phyloP scores from a whole-genome alignment of 1,140 invertebrate species.

The Hermatobates lingyangjiaoensis region DNA sequence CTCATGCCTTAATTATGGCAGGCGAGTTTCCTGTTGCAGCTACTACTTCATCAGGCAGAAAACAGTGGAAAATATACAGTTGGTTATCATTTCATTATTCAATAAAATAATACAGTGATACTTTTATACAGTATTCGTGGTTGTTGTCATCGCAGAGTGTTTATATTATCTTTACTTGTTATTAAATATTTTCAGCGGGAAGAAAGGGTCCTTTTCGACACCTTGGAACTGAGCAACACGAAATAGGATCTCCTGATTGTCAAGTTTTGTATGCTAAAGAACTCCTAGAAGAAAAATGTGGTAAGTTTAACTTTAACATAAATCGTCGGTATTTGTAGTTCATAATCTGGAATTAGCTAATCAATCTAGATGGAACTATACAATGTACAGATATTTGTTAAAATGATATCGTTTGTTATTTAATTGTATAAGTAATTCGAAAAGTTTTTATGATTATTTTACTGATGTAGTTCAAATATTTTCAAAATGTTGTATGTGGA shows the following conservation, averaged over 20 bases:
- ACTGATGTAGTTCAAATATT: background rate
- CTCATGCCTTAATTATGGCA: conserved; percentile 10
- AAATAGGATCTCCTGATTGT: conserved; percentile 61
- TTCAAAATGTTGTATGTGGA: background rate
- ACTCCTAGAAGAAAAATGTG: conserved; percentile 45
- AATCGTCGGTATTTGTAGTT: background rate
- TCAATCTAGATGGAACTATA: background rate
- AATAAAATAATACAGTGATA: background rate
- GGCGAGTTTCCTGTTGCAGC: conserved; percentile 18
- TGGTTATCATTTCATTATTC: conserved; percentile 20
- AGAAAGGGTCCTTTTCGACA: conserved; percentile 37
- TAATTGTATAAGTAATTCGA: background rate
- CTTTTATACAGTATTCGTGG: background rate
- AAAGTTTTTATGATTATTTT: background rate
- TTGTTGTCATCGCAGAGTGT: background rate
- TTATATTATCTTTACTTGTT: background rate
- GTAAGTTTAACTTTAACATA: conserved; percentile 24
- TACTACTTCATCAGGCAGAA: conserved; percentile 24
- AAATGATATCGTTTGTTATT: too few relatives aligned
- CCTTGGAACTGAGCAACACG: conserved; percentile 47
- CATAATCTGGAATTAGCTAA: background rate
- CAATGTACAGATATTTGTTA: background rate
- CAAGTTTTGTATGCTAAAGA: conserved; percentile 59
- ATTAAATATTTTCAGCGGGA: background rate
- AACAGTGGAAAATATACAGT: conserved; percentile 36